Conservation (phyloP, 1,140 invertebrate species). For the Drosophila prosaltans region DNA sequence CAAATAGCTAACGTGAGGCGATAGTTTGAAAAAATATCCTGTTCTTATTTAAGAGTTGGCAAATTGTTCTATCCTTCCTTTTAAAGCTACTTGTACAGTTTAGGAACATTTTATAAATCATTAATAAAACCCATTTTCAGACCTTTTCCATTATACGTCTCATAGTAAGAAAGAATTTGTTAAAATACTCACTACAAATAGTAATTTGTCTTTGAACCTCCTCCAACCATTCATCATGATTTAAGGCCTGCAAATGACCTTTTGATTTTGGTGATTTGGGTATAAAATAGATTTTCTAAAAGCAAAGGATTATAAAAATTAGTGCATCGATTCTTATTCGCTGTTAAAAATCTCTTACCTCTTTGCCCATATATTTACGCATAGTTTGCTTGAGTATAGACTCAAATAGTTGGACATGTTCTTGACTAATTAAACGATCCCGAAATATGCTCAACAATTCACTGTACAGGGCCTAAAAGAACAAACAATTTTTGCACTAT, state of each 20-base stretch:
- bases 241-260: conserved; percentile 51
- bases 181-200: conserved; percentile 75
- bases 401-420: conserved; percentile 88
- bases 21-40: too few species aligned
- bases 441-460: conserved; percentile 91
- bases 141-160: too few species aligned
- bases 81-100: too few species aligned
- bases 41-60: too few species aligned
- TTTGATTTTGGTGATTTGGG: conserved; percentile 62
- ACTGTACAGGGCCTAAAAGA: conserved; percentile 86
- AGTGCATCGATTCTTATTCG: neutral
- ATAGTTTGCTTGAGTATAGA: conserved; percentile 86
- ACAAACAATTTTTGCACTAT: too few species aligned
- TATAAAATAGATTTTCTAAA: conserved; percentile 77
- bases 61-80: too few species aligned
- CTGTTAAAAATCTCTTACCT: conserved; percentile 40
- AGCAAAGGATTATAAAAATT: neutral
- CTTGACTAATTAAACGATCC: conserved; percentile 88
- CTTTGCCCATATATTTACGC: conserved; percentile 83
- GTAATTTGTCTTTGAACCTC: conserved; percentile 73
- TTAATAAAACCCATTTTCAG: too few species aligned
- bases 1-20: too few species aligned
- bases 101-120: too few species aligned
- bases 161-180: too few species aligned
- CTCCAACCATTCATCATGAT: conserved; percentile 78